Evolutionary conservation across 2,888 invertebrate genomes (phyloP).

Genomic region (Pachymerium ferrugineum): DNA sequence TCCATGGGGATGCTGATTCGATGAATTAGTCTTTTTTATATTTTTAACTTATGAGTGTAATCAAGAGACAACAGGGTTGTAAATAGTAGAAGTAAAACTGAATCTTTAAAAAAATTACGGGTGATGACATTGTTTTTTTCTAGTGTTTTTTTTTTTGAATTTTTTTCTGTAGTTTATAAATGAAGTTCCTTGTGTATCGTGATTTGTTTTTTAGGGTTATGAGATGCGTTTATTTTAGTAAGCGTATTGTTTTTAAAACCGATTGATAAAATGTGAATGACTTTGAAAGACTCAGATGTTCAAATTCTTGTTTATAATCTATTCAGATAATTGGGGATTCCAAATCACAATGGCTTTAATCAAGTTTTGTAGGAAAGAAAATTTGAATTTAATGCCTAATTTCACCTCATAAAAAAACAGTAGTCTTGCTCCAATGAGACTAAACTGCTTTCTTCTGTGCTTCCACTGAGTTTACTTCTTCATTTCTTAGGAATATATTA

Average conservation of each 20-base stretch:
- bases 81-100: neutral
- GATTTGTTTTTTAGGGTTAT: too few relatives aligned
- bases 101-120: neutral
- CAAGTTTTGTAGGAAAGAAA: neutral
- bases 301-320: too few relatives aligned
- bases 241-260: neutral
- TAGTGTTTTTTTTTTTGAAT: too few relatives aligned
- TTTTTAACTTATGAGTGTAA: neutral
- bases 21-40: neutral
- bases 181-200: neutral
- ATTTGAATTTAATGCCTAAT: neutral
- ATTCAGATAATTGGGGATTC: too few relatives aligned
- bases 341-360: too few relatives aligned
- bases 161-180: neutral
- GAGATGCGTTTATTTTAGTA: neutral
- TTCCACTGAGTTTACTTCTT: neutral
- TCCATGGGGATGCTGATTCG: too few relatives aligned
- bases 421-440: neutral
- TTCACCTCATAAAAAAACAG: neutral
- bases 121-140: too few relatives aligned
- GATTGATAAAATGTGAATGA: too few relatives aligned
- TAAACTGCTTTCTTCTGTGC: neutral
- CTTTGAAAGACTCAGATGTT: too few relatives aligned
- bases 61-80: neutral
- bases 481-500: neutral